Conservation (phyloP, 37 sponge, comb jelly and placozoan genomes). For the Eunapius fragilis region DNA sequence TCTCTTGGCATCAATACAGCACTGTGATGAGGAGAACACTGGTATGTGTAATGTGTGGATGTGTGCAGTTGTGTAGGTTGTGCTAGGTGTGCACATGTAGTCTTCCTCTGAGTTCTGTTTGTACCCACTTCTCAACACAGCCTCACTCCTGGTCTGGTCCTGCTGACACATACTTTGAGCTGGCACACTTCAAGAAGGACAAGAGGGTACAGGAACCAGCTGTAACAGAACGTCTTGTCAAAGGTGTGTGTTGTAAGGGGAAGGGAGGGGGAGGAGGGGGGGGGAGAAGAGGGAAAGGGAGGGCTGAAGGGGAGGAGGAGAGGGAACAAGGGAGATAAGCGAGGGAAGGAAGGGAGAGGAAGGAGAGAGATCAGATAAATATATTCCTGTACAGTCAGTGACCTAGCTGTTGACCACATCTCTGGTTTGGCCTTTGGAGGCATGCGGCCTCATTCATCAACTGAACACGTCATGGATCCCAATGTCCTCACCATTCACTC, state of each 20-base stretch:
- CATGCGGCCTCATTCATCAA: slow-evolving; percentile 62
- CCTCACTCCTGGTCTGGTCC: slow-evolving; percentile 68
- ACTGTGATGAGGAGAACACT: slow-evolving; percentile 35
- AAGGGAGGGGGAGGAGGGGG: slow-evolving; percentile 4
- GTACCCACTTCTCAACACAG: slow-evolving; percentile 3
- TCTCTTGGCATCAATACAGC: slow-evolving; percentile 84
- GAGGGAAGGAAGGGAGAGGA: neutral
- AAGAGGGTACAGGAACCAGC: slow-evolving; percentile 12
- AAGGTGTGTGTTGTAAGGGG: neutral
- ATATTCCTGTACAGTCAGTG: slow-evolving; percentile 42
- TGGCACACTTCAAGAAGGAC: slow-evolving; percentile 83
- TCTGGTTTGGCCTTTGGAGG: slow-evolving; percentile 71
- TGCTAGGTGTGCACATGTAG: neutral
- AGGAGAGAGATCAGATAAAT: neutral
- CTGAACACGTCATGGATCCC: slow-evolving; percentile 66
- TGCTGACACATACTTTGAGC: slow-evolving; percentile 45
- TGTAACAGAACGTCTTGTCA: neutral
- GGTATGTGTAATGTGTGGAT: slow-evolving; percentile 39
- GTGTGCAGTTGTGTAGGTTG: neutral
- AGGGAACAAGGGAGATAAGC: neutral
- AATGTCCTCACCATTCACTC: slow-evolving; percentile 84
- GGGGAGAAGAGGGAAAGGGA: neutral
- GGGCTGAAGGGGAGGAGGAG: neutral
- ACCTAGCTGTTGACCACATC: slow-evolving; percentile 64
- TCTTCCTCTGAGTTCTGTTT: too few species aligned